These are phyloP conservation scores for Gastrophryne carolinensis DNA, from an alignment of 2,797 vertebrate genomes.

Conservation along the genomic window DNA sequence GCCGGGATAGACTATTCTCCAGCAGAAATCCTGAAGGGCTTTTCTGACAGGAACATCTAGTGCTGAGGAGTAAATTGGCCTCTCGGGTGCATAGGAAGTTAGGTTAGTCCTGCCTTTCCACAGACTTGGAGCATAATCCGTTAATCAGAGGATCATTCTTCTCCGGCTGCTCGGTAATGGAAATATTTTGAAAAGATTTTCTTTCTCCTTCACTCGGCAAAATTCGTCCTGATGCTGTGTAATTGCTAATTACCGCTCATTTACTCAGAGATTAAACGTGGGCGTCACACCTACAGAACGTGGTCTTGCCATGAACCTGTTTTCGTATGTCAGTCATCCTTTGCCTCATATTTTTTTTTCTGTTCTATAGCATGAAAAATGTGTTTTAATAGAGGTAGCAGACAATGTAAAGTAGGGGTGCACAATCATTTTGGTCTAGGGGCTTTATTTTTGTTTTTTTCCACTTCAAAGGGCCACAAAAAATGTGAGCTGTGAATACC, in stretches of 20 bases:
- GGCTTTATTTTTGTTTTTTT: too few relatives aligned
- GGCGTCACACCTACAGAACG: background rate
- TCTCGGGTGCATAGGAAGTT: background rate
- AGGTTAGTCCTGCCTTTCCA: background rate
- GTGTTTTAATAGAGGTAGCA: too few relatives aligned
- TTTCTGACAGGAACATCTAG: background rate
- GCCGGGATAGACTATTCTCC: too few relatives aligned
- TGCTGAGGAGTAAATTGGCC: background rate
- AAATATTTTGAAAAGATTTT: background rate
- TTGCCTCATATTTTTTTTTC: too few relatives aligned
- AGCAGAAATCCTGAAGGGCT: background rate
- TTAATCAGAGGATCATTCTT: conserved; percentile 20
- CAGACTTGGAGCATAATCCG: background rate
- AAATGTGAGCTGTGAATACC: too few relatives aligned
- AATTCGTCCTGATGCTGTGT: background rate
- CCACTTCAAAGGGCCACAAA: too few relatives aligned
- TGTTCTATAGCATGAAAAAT: too few relatives aligned
- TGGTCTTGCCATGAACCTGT: background rate
- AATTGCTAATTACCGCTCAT: conserved; percentile 33
- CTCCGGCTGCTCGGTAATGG: background rate
- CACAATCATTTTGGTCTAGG: too few relatives aligned
- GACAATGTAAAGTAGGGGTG: too few relatives aligned
- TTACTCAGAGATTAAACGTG: background rate
- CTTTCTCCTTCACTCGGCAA: background rate
- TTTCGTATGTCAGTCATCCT: background rate